Conservation (phyloP, 2,113 vertebrate genomes). For the Xiphophorus hellerii region DNA sequence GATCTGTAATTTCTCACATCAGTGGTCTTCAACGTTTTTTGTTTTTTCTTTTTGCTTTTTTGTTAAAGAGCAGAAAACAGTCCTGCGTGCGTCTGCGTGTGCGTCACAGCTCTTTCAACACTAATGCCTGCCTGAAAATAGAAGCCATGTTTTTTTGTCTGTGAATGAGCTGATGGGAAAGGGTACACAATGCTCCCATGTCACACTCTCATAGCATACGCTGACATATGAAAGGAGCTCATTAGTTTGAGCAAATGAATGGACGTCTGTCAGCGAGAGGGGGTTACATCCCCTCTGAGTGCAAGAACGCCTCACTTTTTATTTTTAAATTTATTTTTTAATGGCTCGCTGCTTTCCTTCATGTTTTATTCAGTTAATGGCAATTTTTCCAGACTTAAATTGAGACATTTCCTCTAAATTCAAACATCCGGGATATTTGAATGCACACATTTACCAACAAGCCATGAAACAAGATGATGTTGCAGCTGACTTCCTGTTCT, state of each 20-base stretch:
- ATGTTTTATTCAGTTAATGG: neutral
- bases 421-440: too few species aligned
- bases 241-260: conserved; percentile 68
- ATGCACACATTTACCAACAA: too few species aligned
- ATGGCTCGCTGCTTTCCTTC: neutral
- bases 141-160: conserved; percentile 28
- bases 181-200: conserved; percentile 55
- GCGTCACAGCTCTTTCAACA: conserved; percentile 62
- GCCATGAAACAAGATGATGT: too few species aligned
- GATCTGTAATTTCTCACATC: neutral
- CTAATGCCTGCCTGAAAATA: conserved; percentile 44
- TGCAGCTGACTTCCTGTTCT: too few species aligned
- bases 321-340: too few species aligned
- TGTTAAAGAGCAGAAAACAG: neutral
- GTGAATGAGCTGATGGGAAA: conserved; percentile 59
- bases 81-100: conserved; percentile 30
- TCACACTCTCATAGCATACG: conserved; percentile 29
- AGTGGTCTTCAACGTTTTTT: neutral
- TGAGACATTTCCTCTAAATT: too few species aligned
- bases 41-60: neutral
- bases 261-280: conserved; percentile 57
- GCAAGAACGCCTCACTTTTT: neutral
- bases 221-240: conserved; percentile 67
- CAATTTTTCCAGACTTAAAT: neutral
- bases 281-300: conserved; percentile 13